Evolutionary conservation across 2,113 vertebrate genomes (phyloP).

Genomic region (Callithrix jacchus): DNA sequence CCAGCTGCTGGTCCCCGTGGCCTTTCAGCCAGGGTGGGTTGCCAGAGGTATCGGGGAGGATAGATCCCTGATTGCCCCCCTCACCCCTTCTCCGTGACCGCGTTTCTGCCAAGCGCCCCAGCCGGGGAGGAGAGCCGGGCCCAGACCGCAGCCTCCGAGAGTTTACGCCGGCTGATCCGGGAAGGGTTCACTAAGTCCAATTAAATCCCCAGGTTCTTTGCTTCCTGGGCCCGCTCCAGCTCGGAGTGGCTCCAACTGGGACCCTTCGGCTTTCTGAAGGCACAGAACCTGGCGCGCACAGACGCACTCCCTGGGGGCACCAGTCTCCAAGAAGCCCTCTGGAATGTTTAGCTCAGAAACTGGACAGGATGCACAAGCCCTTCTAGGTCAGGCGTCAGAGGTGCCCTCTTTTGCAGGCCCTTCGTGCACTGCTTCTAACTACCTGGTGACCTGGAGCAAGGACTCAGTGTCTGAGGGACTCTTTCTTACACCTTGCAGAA

Average conservation of each 20-base stretch:
- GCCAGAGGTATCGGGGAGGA: neutral
- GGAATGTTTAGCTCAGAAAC: neutral
- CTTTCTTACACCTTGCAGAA: neutral
- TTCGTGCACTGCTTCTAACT: neutral
- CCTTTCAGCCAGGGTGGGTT: constrained; percentile 68
- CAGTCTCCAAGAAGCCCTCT: neutral
- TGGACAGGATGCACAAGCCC: neutral
- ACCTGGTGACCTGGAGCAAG: constrained; percentile 47
- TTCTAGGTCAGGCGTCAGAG: neutral
- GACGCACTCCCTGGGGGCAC: neutral
- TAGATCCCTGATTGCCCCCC: neutral
- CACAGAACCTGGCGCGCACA: neutral
- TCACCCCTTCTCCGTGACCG: neutral
- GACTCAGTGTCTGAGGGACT: neutral
- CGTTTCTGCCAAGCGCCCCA: neutral
- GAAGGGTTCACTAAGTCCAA: constrained; percentile 52
- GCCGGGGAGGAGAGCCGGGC: neutral
- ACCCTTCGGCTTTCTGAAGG: neutral
- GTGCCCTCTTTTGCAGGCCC: neutral
- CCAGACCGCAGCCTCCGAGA: neutral
- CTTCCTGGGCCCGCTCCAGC: constrained; percentile 6
- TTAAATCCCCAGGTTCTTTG: constrained; percentile 35
- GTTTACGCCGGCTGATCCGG: neutral
- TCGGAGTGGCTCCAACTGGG: neutral
- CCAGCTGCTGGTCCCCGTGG: constrained; percentile 59